These are phyloP conservation scores for Burhinus oedicnemus DNA, from an alignment of 2,113 vertebrate species.

Conservation along the genomic window DNA sequence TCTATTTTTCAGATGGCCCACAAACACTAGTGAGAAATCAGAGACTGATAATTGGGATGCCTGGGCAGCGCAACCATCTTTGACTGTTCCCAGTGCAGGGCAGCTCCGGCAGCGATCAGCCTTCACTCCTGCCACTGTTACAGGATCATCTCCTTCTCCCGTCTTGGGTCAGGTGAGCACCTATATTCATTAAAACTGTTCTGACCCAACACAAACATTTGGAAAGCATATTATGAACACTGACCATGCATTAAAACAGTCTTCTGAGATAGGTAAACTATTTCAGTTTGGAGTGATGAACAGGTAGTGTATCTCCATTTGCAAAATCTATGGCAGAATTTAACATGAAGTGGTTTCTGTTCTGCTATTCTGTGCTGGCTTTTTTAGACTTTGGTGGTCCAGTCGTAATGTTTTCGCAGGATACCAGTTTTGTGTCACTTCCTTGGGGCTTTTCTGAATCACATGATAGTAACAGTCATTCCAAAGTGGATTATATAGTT, in stretches of 20 bases:
- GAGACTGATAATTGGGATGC: conserved; percentile 94
- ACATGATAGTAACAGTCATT: neutral
- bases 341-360: neutral
- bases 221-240: neutral
- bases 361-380: neutral
- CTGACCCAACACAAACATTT: neutral
- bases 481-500: neutral
- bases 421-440: neutral
- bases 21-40: conserved; percentile 81
- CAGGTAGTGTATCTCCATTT: neutral
- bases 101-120: conserved; percentile 93
- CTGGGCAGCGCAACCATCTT: conserved; percentile 92
- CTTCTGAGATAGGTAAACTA: neutral
- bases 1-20: conserved; percentile 85
- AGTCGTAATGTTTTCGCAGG: neutral
- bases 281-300: neutral
- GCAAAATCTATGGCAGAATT: neutral
- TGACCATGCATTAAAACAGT: neutral
- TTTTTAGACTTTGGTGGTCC: neutral
- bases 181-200: neutral
- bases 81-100: conserved; percentile 89
- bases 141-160: conserved; percentile 94
- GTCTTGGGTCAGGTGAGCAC: conserved; percentile 92
- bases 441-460: neutral
- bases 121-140: conserved; percentile 94